A percentile compares a stretch with the other conserved stretches of the same genome.
Conservation (phyloP, 2,888 invertebrate species). For the Noctuana brunneofusca region DNA sequence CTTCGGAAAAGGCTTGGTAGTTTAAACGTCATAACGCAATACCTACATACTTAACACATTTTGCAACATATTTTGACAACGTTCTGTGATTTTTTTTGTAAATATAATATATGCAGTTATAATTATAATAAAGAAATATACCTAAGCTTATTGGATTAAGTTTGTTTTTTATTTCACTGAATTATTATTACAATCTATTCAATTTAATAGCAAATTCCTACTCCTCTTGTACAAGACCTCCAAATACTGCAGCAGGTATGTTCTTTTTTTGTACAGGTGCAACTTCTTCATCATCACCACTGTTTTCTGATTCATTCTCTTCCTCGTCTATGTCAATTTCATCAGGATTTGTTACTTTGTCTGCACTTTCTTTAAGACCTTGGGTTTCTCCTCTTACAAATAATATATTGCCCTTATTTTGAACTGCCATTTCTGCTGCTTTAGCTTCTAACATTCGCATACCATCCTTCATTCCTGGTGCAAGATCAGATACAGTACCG, state of each 20-base stretch:
- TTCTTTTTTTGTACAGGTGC: constrained; percentile 92
- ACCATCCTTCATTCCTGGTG: constrained; percentile 91
- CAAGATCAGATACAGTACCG: constrained; percentile 87
- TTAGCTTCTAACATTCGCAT: constrained; percentile 95
- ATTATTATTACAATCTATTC: constrained; percentile 32
- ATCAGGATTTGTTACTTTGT: constrained; percentile 92
- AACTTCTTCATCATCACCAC: constrained; percentile 83
- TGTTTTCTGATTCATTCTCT: constrained; percentile 86
- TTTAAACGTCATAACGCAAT: background rate
- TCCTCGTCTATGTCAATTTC: constrained; percentile 93
- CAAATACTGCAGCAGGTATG: constrained; percentile 96
- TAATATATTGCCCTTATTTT: constrained; percentile 86
- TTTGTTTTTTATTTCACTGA: constrained; percentile 36
- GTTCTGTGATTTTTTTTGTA: constrained; percentile 72
- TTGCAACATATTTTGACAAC: constrained; percentile 43
- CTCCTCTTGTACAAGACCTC: constrained; percentile 83
- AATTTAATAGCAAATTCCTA: constrained; percentile 20
- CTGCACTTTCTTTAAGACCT: constrained; percentile 85
- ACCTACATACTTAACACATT: background rate
- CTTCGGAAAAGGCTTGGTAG: background rate
- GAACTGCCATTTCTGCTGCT: constrained; percentile 87
- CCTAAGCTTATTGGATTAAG: constrained; percentile 53
- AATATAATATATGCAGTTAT: constrained; percentile 58
- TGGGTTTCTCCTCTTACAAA: constrained; percentile 95
- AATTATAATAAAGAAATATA: constrained; percentile 48